These are phyloP conservation scores for Pteronotus mesoamericanus DNA, from an alignment of 2,797 vertebrate genomes.

Conservation along the genomic window DNA sequence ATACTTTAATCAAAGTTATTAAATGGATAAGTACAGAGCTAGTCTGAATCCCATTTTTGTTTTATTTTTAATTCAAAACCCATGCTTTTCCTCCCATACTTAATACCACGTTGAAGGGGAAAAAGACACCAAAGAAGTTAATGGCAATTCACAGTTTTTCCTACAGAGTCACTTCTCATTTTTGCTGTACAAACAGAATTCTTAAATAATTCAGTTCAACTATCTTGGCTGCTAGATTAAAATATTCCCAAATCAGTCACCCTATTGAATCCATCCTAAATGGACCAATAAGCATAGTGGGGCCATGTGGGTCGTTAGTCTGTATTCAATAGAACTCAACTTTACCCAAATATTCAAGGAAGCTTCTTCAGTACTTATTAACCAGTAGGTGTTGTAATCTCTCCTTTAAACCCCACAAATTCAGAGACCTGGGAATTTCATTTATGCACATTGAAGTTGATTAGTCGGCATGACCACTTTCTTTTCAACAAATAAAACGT, in stretches of 20 bases:
- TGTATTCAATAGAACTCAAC: not conserved
- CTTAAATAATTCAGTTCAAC: not conserved
- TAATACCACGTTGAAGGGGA: not conserved
- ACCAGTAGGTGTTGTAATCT: slow-evolving; percentile 8
- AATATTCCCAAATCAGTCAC: not conserved
- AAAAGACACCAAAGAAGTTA: not conserved
- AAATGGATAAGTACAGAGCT: not conserved
- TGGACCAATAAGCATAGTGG: not conserved
- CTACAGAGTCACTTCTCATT: not conserved
- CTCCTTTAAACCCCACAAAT: not conserved
- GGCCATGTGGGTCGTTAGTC: not conserved
- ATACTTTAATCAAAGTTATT: not conserved
- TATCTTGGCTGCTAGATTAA: not conserved
- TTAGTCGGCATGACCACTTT: slow-evolving; percentile 61
- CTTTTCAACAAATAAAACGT: slow-evolving; percentile 66
- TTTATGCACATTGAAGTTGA: slow-evolving; percentile 45
- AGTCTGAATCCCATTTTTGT: not conserved
- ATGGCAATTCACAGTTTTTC: not conserved
- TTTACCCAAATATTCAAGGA: not conserved
- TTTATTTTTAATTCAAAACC: slow-evolving; percentile 1
- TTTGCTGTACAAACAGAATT: not conserved
- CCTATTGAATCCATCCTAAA: not conserved
- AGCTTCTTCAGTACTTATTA: not conserved
- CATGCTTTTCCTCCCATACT: not conserved
- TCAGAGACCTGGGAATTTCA: slow-evolving; percentile 26